phyloP scores from a whole-genome alignment of 64 coral and sea anemone species.

The Montipora capricornis region DNA sequence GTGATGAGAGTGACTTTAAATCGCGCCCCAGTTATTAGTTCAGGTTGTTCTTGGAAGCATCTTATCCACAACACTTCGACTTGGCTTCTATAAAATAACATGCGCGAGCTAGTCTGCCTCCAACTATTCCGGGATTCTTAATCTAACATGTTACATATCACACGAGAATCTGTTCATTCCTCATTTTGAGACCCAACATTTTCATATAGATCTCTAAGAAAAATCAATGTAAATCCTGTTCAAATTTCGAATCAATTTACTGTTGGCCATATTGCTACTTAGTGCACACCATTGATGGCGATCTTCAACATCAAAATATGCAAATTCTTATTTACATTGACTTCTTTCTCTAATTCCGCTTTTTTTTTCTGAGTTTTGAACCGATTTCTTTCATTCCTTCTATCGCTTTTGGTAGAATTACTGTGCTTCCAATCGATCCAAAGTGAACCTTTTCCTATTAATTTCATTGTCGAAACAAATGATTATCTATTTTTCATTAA shows the following conservation, averaged over 20 bases:
- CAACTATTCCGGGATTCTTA: too few species aligned
- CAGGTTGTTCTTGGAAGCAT: too few species aligned
- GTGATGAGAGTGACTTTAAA: too few species aligned
- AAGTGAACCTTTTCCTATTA: background rate
- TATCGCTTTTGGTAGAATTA: too few species aligned
- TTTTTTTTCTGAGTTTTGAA: background rate
- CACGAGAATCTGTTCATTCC: background rate
- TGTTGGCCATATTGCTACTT: background rate
- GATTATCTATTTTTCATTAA: too few species aligned
- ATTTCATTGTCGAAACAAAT: background rate
- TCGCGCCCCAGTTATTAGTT: too few species aligned
- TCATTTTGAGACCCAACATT: background rate
- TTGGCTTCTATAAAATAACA: too few species aligned
- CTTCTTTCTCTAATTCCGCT: background rate
- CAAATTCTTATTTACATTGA: background rate
- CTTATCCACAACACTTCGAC: too few species aligned
- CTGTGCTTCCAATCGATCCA: background rate
- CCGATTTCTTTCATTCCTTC: background rate
- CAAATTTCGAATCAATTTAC: slow-evolving; percentile 1
- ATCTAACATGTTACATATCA: too few species aligned
- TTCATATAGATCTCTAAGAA: background rate
- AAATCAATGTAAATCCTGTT: background rate
- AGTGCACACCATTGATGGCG: background rate
- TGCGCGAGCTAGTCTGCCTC: too few species aligned
- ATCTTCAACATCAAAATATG: background rate